These are phyloP conservation scores for Syndactyla subalaris DNA, from an alignment of 2,797 vertebrate species.

Conservation along the genomic window DNA sequence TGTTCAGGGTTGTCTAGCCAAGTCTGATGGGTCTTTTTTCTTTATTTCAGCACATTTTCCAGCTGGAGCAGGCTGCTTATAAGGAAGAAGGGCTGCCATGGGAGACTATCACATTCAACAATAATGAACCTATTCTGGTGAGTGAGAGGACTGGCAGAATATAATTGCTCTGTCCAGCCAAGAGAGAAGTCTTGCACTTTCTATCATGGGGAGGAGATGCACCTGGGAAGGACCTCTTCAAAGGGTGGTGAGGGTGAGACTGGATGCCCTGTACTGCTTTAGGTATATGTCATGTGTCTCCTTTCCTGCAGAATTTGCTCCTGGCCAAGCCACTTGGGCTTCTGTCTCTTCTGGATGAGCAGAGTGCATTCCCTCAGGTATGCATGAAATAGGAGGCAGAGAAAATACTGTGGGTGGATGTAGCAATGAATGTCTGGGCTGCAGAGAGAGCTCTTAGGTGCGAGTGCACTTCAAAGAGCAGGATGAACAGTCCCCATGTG, in stretches of 20 bases:
- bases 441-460: not conserved
- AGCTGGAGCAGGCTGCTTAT: conserved; percentile 79
- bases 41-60: conserved; percentile 79
- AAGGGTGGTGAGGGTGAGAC: not conserved
- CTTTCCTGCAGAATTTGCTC: conserved; percentile 74
- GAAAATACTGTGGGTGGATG: not conserved
- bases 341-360: conserved; percentile 81
- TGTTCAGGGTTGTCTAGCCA: not conserved
- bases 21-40: not conserved
- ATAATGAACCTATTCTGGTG: conserved; percentile 81
- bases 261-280: not conserved
- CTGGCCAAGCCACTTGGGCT: conserved; percentile 79
- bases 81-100: conserved; percentile 77
- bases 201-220: not conserved
- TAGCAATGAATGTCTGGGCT: not conserved
- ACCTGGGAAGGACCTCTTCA: not conserved
- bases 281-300: not conserved
- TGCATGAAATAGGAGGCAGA: not conserved
- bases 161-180: not conserved
- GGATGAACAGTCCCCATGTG: not conserved
- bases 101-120: conserved; percentile 75
- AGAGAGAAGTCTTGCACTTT: not conserved
- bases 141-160: not conserved
- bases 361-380: conserved; percentile 81
- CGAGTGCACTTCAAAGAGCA: not conserved